Conservation (phyloP, 2,797 vertebrate species). For the Sebastes jordani region DNA sequence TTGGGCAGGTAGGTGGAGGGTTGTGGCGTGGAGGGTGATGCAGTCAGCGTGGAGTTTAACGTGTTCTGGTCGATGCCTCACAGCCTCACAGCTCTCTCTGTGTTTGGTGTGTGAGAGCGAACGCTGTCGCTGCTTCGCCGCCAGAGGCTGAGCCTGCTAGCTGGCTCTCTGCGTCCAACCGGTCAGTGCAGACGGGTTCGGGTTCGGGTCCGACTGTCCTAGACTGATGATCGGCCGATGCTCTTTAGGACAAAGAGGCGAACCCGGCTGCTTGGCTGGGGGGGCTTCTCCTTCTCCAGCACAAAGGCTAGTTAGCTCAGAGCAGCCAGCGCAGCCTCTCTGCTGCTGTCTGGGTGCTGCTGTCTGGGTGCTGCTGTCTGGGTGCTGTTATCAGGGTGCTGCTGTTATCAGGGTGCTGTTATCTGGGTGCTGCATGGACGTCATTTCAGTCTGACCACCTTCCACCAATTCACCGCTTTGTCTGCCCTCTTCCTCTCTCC, state of each 20-base stretch:
- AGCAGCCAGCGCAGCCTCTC: slow-evolving; percentile 58
- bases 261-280: slow-evolving; percentile 67
- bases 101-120: slow-evolving; percentile 10
- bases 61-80: neutral
- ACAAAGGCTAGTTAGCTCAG: slow-evolving; percentile 83
- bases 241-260: slow-evolving; percentile 81
- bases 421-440: slow-evolving; percentile 32
- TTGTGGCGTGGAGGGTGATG: slow-evolving; percentile 36
- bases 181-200: slow-evolving; percentile 25
- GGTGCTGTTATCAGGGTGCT: slow-evolving; percentile 25
- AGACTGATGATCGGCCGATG: slow-evolving; percentile 72
- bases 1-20: slow-evolving; percentile 29
- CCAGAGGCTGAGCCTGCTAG: slow-evolving; percentile 34
- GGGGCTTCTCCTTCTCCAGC: slow-evolving; percentile 72
- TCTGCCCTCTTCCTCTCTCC: slow-evolving; percentile 42
- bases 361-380: neutral
- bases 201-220: slow-evolving; percentile 30
- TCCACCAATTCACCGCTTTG: slow-evolving; percentile 25
- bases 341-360: slow-evolving; percentile 44
- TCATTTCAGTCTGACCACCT: slow-evolving; percentile 50
- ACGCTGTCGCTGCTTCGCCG: slow-evolving; percentile 1
- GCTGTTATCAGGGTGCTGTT: neutral
- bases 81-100: neutral
- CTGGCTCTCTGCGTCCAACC: slow-evolving; percentile 32
- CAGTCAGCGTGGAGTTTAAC: slow-evolving; percentile 30